Percentiles rank a stretch among this genome's conserved stretches.
These are phyloP conservation scores for Acleris sparsana DNA, from an alignment of 2,888 invertebrate species.

Conservation along the genomic window DNA sequence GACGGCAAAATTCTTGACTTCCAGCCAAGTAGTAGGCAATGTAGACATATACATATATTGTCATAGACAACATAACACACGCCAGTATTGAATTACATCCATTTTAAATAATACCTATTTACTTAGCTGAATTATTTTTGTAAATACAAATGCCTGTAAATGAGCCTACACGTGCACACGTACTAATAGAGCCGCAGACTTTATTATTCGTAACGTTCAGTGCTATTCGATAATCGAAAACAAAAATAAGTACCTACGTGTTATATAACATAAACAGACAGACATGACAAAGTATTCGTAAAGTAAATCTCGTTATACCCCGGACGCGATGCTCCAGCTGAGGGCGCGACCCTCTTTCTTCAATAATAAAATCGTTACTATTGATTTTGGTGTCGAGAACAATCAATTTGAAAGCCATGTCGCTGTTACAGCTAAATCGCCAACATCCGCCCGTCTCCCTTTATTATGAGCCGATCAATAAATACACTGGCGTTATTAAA, in stretches of 20 bases:
- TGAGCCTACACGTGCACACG: too few relatives aligned
- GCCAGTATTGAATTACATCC: too few relatives aligned
- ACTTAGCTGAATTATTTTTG: too few relatives aligned
- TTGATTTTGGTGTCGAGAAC: slow-evolving; percentile 78
- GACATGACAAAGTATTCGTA: slow-evolving; percentile 16
- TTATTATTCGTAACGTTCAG: background rate
- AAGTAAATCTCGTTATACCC: slow-evolving; percentile 28
- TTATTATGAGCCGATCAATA: slow-evolving; percentile 49
- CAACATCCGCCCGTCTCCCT: slow-evolving; percentile 72
- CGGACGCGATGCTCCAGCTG: slow-evolving; percentile 38
- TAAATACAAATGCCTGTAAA: too few relatives aligned
- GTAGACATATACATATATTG: too few relatives aligned
- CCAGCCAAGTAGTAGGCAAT: too few relatives aligned
- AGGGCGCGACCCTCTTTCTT: slow-evolving; percentile 52
- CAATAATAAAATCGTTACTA: slow-evolving; percentile 75
- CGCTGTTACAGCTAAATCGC: slow-evolving; percentile 70
- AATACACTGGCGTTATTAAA: slow-evolving; percentile 4
- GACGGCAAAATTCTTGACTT: too few relatives aligned
- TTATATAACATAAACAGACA: background rate
- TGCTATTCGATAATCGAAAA: background rate
- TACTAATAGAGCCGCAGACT: too few relatives aligned
- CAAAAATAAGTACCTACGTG: slow-evolving; percentile 12
- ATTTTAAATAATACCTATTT: too few relatives aligned
- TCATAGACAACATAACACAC: too few relatives aligned
- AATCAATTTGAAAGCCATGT: slow-evolving; percentile 68